phyloP scores from a whole-genome alignment of 2,888 invertebrate genomes.

The Tupiocoris notatus region DNA sequence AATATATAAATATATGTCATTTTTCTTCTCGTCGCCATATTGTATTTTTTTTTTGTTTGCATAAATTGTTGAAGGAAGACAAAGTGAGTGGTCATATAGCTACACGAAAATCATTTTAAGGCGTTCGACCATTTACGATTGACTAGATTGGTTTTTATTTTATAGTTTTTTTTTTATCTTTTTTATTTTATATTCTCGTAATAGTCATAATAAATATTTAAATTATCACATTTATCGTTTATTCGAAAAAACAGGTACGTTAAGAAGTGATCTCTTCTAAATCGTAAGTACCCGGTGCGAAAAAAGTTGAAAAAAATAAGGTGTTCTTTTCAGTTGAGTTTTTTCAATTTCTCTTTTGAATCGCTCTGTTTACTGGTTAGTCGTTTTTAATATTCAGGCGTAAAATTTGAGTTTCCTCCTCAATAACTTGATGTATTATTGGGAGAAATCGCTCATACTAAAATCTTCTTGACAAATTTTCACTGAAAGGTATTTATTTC shows the following conservation, averaged over 20 bases:
- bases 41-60: constrained; percentile 25
- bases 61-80: constrained; percentile 44
- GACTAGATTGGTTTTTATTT: constrained; percentile 44
- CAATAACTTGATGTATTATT: no score
- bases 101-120: constrained; percentile 43
- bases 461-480: no score
- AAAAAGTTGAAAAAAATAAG: not conserved
- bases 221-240: constrained; percentile 44
- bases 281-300: not conserved
- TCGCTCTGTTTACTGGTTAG: not conserved
- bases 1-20: constrained; percentile 31
- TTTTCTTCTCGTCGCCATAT: constrained; percentile 3
- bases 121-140: constrained; percentile 41
- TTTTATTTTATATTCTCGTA: constrained; percentile 42
- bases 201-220: constrained; percentile 41
- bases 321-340: not conserved
- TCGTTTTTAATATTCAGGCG: not conserved
- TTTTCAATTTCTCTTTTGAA: not conserved
- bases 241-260: constrained; percentile 40
- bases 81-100: constrained; percentile 46
- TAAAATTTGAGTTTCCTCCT: no score
- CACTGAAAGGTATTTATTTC: no score
- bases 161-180: constrained; percentile 38
- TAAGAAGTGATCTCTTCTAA: constrained; percentile 20
- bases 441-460: no score